Evolutionary conservation across 2,113 vertebrate species (phyloP).

Genomic region (Phaethon lepturus): DNA sequence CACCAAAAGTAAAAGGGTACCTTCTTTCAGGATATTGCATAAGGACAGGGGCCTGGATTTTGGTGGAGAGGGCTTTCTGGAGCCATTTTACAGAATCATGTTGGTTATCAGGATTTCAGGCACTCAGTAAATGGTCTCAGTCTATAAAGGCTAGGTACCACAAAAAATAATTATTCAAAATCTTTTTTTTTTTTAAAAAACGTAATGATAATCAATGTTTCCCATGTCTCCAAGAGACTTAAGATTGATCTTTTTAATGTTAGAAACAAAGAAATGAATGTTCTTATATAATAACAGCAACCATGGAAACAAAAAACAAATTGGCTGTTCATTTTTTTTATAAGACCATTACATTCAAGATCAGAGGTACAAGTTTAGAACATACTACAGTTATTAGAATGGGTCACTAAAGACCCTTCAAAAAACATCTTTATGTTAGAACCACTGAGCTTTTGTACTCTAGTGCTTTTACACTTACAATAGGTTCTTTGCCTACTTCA

Average conservation of each 20-base stretch:
- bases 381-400: background rate
- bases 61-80: conserved; percentile 31
- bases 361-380: background rate
- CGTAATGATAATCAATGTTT: background rate
- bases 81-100: conserved; percentile 41
- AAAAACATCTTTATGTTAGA: background rate
- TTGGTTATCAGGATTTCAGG: conserved; percentile 34
- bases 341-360: background rate
- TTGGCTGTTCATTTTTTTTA: background rate
- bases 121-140: conserved; percentile 36
- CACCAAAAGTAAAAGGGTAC: conserved; percentile 12
- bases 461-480: background rate
- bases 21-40: conserved; percentile 43
- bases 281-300: background rate
- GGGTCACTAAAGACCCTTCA: background rate
- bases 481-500: background rate
- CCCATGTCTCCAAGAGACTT: background rate
- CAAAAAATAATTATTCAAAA: conserved; percentile 34
- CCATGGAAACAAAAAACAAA: background rate
- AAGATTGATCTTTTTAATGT: background rate
- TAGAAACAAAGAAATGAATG: background rate
- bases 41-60: conserved; percentile 29
- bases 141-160: conserved; percentile 47
- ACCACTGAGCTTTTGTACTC: background rate
- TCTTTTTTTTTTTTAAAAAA: background rate